phyloP scores from a whole-genome alignment of 2,113 vertebrate species.

The Gobius niger region DNA sequence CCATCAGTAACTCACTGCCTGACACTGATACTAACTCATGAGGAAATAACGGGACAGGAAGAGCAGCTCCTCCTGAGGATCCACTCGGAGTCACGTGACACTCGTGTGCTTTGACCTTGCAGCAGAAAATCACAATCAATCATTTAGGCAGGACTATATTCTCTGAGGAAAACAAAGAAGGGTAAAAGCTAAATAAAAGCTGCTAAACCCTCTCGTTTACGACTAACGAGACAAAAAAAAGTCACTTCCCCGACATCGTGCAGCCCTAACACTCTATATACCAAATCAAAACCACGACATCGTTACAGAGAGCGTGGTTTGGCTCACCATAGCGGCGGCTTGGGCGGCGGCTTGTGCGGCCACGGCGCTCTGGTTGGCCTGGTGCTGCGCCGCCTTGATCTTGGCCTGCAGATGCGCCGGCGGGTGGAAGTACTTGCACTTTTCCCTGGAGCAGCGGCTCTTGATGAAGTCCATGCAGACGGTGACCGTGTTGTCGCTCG shows the following conservation, averaged over 20 bases:
- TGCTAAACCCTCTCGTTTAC: too few relatives aligned
- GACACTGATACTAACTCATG: too few relatives aligned
- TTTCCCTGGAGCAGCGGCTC: slow-evolving; percentile 99
- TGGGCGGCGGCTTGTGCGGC: slow-evolving; percentile 93
- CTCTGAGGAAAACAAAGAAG: too few relatives aligned
- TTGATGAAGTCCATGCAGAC: slow-evolving; percentile 99
- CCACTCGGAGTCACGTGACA: too few relatives aligned
- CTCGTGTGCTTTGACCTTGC: too few relatives aligned
- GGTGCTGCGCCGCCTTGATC: slow-evolving; percentile 97
- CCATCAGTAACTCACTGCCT: too few relatives aligned
- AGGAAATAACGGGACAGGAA: too few relatives aligned
- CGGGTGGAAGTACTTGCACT: slow-evolving; percentile 99
- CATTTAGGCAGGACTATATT: too few relatives aligned
- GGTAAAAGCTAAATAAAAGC: too few relatives aligned
- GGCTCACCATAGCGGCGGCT: slow-evolving; percentile 95
- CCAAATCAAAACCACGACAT: not conserved
- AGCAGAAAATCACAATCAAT: too few relatives aligned
- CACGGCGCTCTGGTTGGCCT: slow-evolving; percentile 96
- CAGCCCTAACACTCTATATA: not conserved
- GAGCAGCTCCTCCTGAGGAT: too few relatives aligned
- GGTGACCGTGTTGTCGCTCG: slow-evolving; percentile 98
- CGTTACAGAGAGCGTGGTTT: slow-evolving; percentile 7
- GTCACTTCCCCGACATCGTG: not conserved
- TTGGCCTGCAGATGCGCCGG: slow-evolving; percentile 99
- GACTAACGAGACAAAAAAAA: too few relatives aligned